These are phyloP conservation scores for Leptoteleia sp. DNA, from an alignment of 1,140 invertebrate genomes.

Conservation along the genomic window DNA sequence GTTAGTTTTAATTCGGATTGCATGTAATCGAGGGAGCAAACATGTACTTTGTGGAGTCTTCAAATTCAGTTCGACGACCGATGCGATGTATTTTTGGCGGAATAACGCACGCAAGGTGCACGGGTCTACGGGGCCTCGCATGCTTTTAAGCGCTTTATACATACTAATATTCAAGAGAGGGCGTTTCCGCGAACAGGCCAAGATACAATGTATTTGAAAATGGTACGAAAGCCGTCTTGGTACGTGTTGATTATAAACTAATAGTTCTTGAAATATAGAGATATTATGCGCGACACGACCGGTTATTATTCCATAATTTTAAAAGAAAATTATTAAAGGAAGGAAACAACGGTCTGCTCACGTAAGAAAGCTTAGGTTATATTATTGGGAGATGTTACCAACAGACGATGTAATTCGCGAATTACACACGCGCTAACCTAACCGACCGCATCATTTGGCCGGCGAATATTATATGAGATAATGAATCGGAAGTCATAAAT, in stretches of 20 bases:
- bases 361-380: conserved; percentile 78
- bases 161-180: conserved; percentile 81
- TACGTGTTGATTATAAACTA: conserved; percentile 81
- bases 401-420: conserved; percentile 63
- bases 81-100: conserved; percentile 57
- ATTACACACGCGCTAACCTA: conserved; percentile 33
- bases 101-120: conserved; percentile 64
- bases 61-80: conserved; percentile 63
- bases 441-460: conserved; percentile 33
- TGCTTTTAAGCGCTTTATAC: conserved; percentile 78
- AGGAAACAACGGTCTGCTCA: conserved; percentile 75
- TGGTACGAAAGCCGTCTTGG: conserved; percentile 69
- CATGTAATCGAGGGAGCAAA: conserved; percentile 33
- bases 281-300: conserved; percentile 79
- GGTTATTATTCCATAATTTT: conserved; percentile 78
- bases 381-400: conserved; percentile 75
- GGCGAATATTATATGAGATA: conserved; percentile 49
- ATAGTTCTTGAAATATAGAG: conserved; percentile 80
- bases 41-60: conserved; percentile 49
- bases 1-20: conserved; percentile 30
- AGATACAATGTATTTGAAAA: conserved; percentile 71
- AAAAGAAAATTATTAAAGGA: conserved; percentile 76
- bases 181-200: conserved; percentile 70
- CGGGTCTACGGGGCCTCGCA: conserved; percentile 70
- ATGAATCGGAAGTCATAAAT: conserved; percentile 52